These are phyloP conservation scores for Andrena bicolor DNA, from an alignment of 2,888 invertebrate genomes.

Conservation along the genomic window DNA sequence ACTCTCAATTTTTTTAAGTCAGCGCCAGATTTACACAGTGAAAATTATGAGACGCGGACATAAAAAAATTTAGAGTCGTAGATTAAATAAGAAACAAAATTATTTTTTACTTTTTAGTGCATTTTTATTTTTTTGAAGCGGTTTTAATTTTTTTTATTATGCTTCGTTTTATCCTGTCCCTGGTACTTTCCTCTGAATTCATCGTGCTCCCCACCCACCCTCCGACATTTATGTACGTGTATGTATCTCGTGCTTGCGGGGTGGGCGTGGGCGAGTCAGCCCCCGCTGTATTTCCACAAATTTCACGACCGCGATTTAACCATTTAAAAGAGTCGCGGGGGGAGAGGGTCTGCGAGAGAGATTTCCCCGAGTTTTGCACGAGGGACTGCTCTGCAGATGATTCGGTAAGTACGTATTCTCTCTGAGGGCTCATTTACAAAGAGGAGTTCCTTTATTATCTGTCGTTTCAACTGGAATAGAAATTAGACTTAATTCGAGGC, in stretches of 20 bases:
- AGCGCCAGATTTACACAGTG: too few species aligned
- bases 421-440: background rate
- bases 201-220: too few species aligned
- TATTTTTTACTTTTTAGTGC: too few species aligned
- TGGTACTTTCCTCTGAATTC: too few species aligned
- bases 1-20: too few species aligned
- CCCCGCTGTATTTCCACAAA: background rate
- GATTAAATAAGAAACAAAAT: too few species aligned
- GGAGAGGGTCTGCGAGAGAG: background rate
- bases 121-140: too few species aligned
- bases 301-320: conserved; percentile 35
- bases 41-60: too few species aligned
- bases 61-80: too few species aligned
- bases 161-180: too few species aligned
- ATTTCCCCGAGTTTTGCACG: background rate
- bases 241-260: background rate
- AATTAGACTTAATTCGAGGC: conserved; percentile 53
- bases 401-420: background rate
- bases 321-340: conserved; percentile 22
- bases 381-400: background rate
- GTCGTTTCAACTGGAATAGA: conserved; percentile 10
- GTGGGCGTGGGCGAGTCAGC: background rate
- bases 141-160: too few species aligned
- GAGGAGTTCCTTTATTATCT: background rate
- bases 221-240: too few species aligned